Base-by-base conservation (phyloP, 2,797 vertebrate genomes). In the Heterohyrax brucei region DNA sequence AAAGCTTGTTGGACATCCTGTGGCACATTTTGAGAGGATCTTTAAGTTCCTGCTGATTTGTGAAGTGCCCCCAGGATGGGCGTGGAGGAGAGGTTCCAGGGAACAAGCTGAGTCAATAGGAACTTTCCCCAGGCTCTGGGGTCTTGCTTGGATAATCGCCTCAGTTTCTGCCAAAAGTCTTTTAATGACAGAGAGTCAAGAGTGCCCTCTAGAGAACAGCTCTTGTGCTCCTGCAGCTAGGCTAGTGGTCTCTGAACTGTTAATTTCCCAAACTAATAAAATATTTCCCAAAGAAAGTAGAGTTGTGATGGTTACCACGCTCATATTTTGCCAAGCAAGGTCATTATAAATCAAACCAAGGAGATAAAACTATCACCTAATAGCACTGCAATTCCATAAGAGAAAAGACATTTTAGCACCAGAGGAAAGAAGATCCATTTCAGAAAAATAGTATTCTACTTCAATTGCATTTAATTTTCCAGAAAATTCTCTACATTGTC, bases 71-170 rank as follows among this genome's bases (percentile, higher is more conserved):
- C 39, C 26, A 1, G 10, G 24, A 1, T 46, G 22, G 56, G 48
- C 16, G 24, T 0, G 1, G 18, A 10, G 1, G 24, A 78, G 44
- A 16, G 24, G 1, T 12, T 48, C 6, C 21, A 2, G 7, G 61
- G 4, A 53, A 10, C 1, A 1, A 3, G 46, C 39, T 28, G 5
- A 1, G 26, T 28, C 10, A 46, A 0, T 3, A 0, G 59, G 77
- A 68, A 7, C 53, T 19, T 10, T 4, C 21, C 24, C 16, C 50
- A 5, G 59, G 48, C n/a, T 44, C 61, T 26, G 10, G 68, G 46
- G 84, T 16, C 13, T 50, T 68, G 59, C 21, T 66, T 28, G 64
- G 21, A 59, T 8, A 30, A 75, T 39, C 26, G 18, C 22, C 19
- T 26, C 18, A 24, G 70, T 82, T 73, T 73, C 48, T 93, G 70